Base-by-base conservation (phyloP, 1,140 invertebrate genomes). In the Papilio aristodemus region DNA sequence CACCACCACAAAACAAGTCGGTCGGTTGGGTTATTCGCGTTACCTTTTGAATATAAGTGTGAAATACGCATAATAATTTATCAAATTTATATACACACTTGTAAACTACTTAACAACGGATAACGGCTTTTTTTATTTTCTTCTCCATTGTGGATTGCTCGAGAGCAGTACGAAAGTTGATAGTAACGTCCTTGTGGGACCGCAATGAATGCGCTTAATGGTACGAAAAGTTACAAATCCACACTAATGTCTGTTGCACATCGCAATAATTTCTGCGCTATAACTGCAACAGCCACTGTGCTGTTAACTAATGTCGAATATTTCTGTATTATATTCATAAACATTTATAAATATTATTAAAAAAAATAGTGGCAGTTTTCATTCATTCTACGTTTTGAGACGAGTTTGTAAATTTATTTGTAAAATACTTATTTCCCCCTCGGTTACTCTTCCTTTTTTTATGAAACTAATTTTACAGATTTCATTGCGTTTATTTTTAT, bases 211-310 rank as follows among this genome's bases (percentile, higher is more conserved):
- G 39, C 36, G 63, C 43, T 66, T 66, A 66, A 66, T 66, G 63
- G 36, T 43, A 36, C 27, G 39, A 66, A 66, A 50, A 66, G 63
- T 66, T 66, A 66, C 63, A 66, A 66, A 66, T 66, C 22, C 63
- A 8, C 63, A 36, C 63, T 66, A 66, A 66, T 66, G 63, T 46
- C 43, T 66, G 41, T 66, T 66, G 63, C 63, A 66, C 63, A 66
- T 66, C 41, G 41, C 63, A 50, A 50, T 17, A 46, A 27, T 50
- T 46, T 46, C 39, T 50, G 38, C 37, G 22, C 22, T 39, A 64
- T 10, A 25, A 62, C 9, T 62, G 59, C 36, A 62, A 62, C 19
- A 9, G 19, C 22, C 46, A 22, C 10, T 54, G 22, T 19, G 3
- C 1, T 54, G 11, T 25, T 54, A 13, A 54, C 19, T 54, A 25